Conservation (phyloP, 1,140 invertebrate genomes). For the Temnothorax longispinosus region DNA sequence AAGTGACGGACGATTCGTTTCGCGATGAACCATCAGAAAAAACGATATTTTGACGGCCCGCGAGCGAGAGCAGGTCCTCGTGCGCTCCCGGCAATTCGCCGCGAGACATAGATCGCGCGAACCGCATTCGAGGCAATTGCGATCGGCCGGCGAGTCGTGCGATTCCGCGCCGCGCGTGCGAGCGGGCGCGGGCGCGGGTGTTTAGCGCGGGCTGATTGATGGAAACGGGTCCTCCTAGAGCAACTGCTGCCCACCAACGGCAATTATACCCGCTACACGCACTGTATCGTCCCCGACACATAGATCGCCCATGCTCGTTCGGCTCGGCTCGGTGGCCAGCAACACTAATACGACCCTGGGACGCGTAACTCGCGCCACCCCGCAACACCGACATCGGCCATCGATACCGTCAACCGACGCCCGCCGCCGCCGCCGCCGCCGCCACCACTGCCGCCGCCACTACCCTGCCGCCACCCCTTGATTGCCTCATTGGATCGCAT, state of each 20-base stretch:
- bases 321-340: constrained; percentile 79
- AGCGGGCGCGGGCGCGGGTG: constrained; percentile 46
- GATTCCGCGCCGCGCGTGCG: constrained; percentile 38
- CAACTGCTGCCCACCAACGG: constrained; percentile 78
- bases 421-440: constrained; percentile 37
- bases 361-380: constrained; percentile 78
- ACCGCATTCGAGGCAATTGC: constrained; percentile 61
- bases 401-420: constrained; percentile 70
- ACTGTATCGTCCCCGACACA: constrained; percentile 78
- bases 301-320: constrained; percentile 80
- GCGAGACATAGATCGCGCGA: constrained; percentile 54
- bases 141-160: constrained; percentile 54
- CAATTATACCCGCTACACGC: constrained; percentile 84
- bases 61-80: not conserved
- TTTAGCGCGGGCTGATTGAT: constrained; percentile 81
- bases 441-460: constrained; percentile 31
- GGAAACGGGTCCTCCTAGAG: constrained; percentile 82
- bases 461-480: constrained; percentile 78
- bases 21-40: not conserved
- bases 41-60: constrained; percentile 22
- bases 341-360: constrained; percentile 81
- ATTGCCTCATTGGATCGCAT: constrained; percentile 86
- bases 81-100: constrained; percentile 18
- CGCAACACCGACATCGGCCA: constrained; percentile 67
- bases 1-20: not conserved